Percentiles rank a stretch among this genome's conserved stretches.
Conservation (phyloP, 2,797 vertebrate species). For the Coregonus ussuriensis region DNA sequence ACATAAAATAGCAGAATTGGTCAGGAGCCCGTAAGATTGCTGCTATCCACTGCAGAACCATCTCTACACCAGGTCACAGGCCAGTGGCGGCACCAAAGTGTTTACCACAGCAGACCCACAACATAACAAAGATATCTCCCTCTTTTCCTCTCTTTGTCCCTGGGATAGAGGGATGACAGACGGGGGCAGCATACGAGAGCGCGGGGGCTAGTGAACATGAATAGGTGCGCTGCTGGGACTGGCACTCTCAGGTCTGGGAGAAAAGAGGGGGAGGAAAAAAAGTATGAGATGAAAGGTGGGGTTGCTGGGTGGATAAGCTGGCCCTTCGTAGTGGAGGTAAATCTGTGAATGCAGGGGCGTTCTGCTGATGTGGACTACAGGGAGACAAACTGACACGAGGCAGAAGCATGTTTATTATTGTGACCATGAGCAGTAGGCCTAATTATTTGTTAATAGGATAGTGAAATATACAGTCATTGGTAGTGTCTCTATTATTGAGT, state of each 20-base stretch:
- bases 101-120: slow-evolving; percentile 38
- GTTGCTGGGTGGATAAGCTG: slow-evolving; percentile 49
- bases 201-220: slow-evolving; percentile 35
- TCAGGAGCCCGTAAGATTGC: too few species aligned
- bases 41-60: too few species aligned
- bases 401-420: too few species aligned
- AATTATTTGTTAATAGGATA: too few species aligned
- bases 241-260: slow-evolving; percentile 27
- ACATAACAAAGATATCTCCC: slow-evolving; percentile 32
- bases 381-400: not conserved
- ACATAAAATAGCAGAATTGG: too few species aligned
- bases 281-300: slow-evolving; percentile 50
- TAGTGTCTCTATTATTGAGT: too few species aligned
- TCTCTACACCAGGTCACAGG: too few species aligned
- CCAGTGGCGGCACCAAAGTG: not conserved
- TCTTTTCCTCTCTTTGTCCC: slow-evolving; percentile 35
- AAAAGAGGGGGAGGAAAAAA: not conserved
- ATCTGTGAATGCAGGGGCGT: not conserved
- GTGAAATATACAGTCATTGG: too few species aligned
- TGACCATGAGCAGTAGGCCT: too few species aligned
- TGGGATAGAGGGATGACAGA: slow-evolving; percentile 39
- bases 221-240: slow-evolving; percentile 43
- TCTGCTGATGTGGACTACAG: not conserved
- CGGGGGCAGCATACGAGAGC: slow-evolving; percentile 18
- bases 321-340: slow-evolving; percentile 28